A percentile compares a stretch with the other conserved stretches of the same genome.
Evolutionary conservation across 1,140 invertebrate species (phyloP).

Genomic region (Megathymus violae): DNA sequence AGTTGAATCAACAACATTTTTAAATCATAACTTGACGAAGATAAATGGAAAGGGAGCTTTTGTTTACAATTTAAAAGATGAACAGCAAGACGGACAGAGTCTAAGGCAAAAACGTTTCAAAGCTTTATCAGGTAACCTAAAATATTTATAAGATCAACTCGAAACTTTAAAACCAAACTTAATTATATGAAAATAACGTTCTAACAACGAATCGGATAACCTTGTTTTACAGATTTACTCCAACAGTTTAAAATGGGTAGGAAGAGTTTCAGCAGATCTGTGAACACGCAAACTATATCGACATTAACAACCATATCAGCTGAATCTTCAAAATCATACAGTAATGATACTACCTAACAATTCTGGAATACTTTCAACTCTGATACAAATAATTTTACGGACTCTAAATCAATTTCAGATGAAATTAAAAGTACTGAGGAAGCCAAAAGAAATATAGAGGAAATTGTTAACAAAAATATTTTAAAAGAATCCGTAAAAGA

Average conservation of each 20-base stretch:
- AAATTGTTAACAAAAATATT: neutral
- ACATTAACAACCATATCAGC: too few relatives aligned
- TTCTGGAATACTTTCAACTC: too few relatives aligned
- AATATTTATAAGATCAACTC: neutral
- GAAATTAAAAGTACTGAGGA: neutral
- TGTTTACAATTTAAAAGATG: constrained; percentile 12
- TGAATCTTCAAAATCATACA: too few relatives aligned
- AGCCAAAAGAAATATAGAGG: neutral
- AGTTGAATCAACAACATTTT: neutral
- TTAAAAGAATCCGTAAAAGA: neutral
- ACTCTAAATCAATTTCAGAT: neutral
- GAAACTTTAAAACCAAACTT: neutral
- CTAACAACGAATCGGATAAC: too few relatives aligned
- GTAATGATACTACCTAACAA: too few relatives aligned
- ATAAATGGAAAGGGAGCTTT: constrained; percentile 11
- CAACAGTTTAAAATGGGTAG: too few relatives aligned
- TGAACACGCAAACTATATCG: too few relatives aligned
- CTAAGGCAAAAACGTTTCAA: constrained; percentile 12
- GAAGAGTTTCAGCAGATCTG: too few relatives aligned
- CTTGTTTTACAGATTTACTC: too few relatives aligned
- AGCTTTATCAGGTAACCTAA: constrained; percentile 1
- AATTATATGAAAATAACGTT: too few relatives aligned
- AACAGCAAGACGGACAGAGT: neutral
- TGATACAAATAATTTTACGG: too few relatives aligned
- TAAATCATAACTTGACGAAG: neutral